A percentile compares a stretch with the other conserved stretches of the same genome.
Conservation (phyloP, 2,888 invertebrate genomes). For the Lithosia quadra region DNA sequence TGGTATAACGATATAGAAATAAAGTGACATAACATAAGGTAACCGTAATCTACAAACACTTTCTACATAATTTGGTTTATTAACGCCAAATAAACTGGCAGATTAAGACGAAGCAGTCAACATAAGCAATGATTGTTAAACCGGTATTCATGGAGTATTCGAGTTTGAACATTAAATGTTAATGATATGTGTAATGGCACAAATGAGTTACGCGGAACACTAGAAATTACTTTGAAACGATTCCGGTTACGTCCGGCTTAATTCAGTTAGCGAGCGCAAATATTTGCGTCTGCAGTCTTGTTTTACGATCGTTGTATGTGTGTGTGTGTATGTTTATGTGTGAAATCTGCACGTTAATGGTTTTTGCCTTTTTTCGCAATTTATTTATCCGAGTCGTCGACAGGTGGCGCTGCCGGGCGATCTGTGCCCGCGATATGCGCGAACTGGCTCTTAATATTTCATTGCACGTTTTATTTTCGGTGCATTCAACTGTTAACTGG, state of each 20-base stretch:
- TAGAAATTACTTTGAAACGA: constrained; percentile 54
- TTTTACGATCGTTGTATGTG: constrained; percentile 52
- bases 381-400: constrained; percentile 75
- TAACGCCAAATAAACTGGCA: constrained; percentile 10
- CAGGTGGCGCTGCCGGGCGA: constrained; percentile 77
- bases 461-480: constrained; percentile 72
- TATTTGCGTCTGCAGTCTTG: constrained; percentile 64
- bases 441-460: constrained; percentile 77
- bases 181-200: constrained; percentile 39
- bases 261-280: constrained; percentile 72
- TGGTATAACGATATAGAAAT: constrained; percentile 18
- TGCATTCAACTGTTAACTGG: constrained; percentile 60
- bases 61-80: constrained; percentile 26
- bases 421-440: constrained; percentile 72
- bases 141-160: constrained; percentile 19
- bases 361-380: constrained; percentile 59
- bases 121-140: constrained; percentile 20
- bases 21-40: constrained; percentile 22
- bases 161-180: constrained; percentile 35
- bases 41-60: constrained; percentile 26
- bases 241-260: constrained; percentile 57
- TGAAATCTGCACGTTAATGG: constrained; percentile 51
- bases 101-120: constrained; percentile 17
- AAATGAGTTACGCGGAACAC: constrained; percentile 43
- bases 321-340: constrained; percentile 43